These are phyloP conservation scores for Lineus longissimus DNA, from an alignment of 1,140 invertebrate genomes.

Conservation along the genomic window DNA sequence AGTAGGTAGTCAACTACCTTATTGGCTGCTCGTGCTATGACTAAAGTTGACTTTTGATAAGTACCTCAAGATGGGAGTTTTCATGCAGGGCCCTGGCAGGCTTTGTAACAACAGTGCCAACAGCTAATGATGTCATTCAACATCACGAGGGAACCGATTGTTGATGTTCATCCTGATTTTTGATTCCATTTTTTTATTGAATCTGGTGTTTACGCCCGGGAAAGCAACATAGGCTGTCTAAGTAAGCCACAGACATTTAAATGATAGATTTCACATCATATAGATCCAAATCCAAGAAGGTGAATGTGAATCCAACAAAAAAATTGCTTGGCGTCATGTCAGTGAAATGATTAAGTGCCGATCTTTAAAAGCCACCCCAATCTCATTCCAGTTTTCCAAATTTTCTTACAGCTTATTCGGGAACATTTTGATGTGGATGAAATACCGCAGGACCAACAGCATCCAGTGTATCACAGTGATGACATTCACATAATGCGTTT, in stretches of 20 bases:
- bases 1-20: not conserved
- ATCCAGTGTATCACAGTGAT: slow-evolving; percentile 34
- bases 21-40: not conserved
- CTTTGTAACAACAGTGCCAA: too few relatives aligned
- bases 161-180: too few relatives aligned
- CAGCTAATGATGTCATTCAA: too few relatives aligned
- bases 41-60: too few relatives aligned
- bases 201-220: too few relatives aligned
- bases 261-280: not conserved
- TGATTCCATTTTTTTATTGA: too few relatives aligned
- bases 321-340: too few relatives aligned
- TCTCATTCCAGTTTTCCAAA: not conserved
- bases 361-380: not conserved
- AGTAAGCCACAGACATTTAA: not conserved
- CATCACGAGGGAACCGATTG: too few relatives aligned
- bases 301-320: too few relatives aligned
- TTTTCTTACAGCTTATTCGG: slow-evolving; percentile 30
- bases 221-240: too few relatives aligned
- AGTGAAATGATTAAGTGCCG: not conserved
- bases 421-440: slow-evolving; percentile 31
- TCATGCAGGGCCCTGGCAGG: too few relatives aligned
- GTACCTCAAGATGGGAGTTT: too few relatives aligned
- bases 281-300: not conserved
- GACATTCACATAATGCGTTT: slow-evolving; percentile 43
- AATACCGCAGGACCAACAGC: slow-evolving; percentile 32